Evolutionary conservation across 2,888 invertebrate genomes (phyloP).

Genomic region (Tanytarsus gracilentus): DNA sequence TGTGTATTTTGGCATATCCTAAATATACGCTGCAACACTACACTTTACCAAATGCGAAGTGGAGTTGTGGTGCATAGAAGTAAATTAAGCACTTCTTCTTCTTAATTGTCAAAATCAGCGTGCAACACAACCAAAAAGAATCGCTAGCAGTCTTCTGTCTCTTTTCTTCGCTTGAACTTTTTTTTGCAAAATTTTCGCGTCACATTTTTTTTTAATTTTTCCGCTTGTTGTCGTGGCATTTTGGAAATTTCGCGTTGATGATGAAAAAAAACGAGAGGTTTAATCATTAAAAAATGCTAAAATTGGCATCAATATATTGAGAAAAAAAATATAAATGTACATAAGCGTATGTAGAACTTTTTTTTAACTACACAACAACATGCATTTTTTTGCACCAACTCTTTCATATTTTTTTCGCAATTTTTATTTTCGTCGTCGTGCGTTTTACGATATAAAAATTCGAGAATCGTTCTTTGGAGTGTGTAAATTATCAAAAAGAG

Average conservation of each 20-base stretch:
- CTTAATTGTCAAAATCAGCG: not conserved
- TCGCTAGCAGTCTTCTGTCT: not conserved
- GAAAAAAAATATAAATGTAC: not conserved
- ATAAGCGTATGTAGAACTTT: not conserved
- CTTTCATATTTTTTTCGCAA: not conserved
- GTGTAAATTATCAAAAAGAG: constrained; percentile 5
- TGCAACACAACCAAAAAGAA: not conserved
- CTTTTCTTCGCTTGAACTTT: not conserved
- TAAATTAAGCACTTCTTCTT: not conserved
- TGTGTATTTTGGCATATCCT: constrained; percentile 3
- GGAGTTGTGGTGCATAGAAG: not conserved
- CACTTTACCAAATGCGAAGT: not conserved
- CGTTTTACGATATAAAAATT: not conserved
- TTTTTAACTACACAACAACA: not conserved
- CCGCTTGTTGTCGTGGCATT: too few species aligned
- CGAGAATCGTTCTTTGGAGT: constrained; percentile 11
- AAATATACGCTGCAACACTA: too few species aligned
- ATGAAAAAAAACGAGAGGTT: not conserved
- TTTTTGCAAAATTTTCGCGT: constrained; percentile 1
- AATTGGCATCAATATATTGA: not conserved
- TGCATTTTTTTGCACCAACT: not conserved
- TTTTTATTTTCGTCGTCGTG: too few species aligned
- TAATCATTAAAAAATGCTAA: constrained; percentile 6
- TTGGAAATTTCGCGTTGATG: too few species aligned
- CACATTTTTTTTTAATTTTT: too few species aligned